phyloP scores from a whole-genome alignment of 1,140 invertebrate genomes.

The Cydia fagiglandana region DNA sequence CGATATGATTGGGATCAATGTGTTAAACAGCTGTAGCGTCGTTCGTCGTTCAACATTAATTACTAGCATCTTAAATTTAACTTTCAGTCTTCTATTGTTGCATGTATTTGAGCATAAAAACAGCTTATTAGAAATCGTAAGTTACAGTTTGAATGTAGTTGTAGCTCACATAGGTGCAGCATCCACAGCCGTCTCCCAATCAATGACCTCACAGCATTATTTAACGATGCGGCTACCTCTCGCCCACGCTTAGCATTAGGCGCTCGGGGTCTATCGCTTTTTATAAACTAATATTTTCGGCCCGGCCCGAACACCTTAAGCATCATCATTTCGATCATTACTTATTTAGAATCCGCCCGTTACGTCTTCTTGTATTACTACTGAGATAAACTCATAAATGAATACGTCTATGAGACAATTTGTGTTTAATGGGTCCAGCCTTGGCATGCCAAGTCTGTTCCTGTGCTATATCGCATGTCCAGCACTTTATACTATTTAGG shows the following conservation, averaged over 20 bases:
- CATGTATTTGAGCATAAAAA: neutral
- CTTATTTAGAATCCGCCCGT: constrained; percentile 27
- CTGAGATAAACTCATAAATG: constrained; percentile 38
- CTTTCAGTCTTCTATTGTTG: neutral
- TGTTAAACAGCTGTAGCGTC: constrained; percentile 53
- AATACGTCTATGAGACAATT: constrained; percentile 61
- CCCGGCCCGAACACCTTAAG: constrained; percentile 42
- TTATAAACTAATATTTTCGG: constrained; percentile 55
- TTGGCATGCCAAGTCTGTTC: constrained; percentile 70
- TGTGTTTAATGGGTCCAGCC: constrained; percentile 74
- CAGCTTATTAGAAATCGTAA: neutral
- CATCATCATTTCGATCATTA: constrained; percentile 32
- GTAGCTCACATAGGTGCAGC: constrained; percentile 35
- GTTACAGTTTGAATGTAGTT: constrained; percentile 5
- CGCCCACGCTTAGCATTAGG: constrained; percentile 58
- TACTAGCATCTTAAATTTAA: neutral
- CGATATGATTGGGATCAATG: constrained; percentile 55
- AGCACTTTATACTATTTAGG: constrained; percentile 57
- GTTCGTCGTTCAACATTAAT: neutral
- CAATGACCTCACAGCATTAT: constrained; percentile 67
- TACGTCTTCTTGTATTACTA: constrained; percentile 34
- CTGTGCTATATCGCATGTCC: constrained; percentile 66
- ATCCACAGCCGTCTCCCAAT: constrained; percentile 49
- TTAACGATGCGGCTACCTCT: constrained; percentile 57
- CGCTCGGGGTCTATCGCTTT: constrained; percentile 45